Evolutionary conservation across 2,113 vertebrate genomes (phyloP).

Genomic region (Brachyhypopomus gauderio): DNA sequence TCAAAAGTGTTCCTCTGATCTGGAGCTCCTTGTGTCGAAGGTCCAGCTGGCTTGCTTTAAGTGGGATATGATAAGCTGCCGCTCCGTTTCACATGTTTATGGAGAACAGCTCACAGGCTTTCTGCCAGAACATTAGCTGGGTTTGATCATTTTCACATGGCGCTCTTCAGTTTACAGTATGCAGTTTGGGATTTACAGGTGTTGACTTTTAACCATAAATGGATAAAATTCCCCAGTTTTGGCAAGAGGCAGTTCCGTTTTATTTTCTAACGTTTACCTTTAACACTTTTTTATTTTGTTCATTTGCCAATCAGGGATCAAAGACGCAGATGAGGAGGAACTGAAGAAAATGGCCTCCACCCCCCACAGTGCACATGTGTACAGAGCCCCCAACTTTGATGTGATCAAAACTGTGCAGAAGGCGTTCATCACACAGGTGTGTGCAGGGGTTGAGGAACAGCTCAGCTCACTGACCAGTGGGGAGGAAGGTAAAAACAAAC

Average conservation of each 20-base stretch:
- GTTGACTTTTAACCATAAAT: constrained; percentile 45
- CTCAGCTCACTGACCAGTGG: constrained; percentile 84
- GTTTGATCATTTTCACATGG: constrained; percentile 33
- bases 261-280: constrained; percentile 25
- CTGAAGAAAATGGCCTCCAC: constrained; percentile 87
- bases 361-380: constrained; percentile 83
- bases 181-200: constrained; percentile 36
- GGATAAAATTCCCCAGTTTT: constrained; percentile 26
- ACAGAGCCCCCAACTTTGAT: constrained; percentile 82
- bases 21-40: constrained; percentile 35
- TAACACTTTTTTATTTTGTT: background rate
- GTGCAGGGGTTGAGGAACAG: constrained; percentile 87
- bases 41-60: constrained; percentile 51
- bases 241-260: constrained; percentile 29
- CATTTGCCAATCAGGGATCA: constrained; percentile 77
- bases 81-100: constrained; percentile 43
- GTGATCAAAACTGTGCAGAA: constrained; percentile 83
- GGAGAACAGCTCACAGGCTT: constrained; percentile 42
- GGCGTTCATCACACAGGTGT: constrained; percentile 85
- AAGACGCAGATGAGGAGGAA: constrained; percentile 86
- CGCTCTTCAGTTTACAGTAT: constrained; percentile 45
- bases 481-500: constrained; percentile 83
- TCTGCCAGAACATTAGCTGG: constrained; percentile 26
- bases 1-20: constrained; percentile 41
- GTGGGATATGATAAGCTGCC: constrained; percentile 30